Percentiles rank a stretch among this genome's conserved stretches.
phyloP scores from a whole-genome alignment of 2,888 invertebrate species.

The Tillus elongatus region DNA sequence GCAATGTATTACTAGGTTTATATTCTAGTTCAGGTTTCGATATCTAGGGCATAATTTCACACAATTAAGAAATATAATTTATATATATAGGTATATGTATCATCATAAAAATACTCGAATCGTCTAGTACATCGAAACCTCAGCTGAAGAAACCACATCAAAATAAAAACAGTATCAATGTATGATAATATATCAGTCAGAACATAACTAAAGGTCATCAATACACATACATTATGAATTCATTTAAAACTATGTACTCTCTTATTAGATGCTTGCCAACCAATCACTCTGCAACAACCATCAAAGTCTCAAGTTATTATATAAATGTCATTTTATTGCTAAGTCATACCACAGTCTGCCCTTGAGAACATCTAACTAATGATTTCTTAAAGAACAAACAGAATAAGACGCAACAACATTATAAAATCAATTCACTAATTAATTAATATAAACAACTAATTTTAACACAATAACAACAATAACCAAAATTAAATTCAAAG shows the following conservation, averaged over 20 bases:
- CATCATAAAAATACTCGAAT: constrained; percentile 12
- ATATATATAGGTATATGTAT: constrained; percentile 13
- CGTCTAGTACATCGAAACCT: constrained; percentile 21
- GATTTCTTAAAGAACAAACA: not conserved
- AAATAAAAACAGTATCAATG: constrained; percentile 16
- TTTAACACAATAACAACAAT: no score
- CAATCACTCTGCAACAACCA: no score
- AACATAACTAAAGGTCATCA: constrained; percentile 27
- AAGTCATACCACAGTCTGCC: constrained; percentile 37
- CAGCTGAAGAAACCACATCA: constrained; percentile 23
- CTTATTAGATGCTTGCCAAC: not conserved
- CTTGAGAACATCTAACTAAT: constrained; percentile 7
- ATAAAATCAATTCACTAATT: no score
- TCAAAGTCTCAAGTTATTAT: no score
- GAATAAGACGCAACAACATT: not conserved
- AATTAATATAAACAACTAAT: no score
- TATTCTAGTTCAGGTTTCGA: constrained; percentile 22
- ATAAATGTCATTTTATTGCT: constrained; percentile 38
- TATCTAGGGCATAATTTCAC: constrained; percentile 11
- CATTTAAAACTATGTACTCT: constrained; percentile 30
- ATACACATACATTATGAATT: constrained; percentile 28
- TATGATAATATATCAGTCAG: constrained; percentile 31
- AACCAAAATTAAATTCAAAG: no score
- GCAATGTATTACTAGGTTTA: constrained; percentile 11
- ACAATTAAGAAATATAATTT: not conserved